Evolutionary conservation across 2,113 vertebrate species (phyloP), one percentile per base, ranked within the genome.

Genomic region (Myodes glareolus): DNA sequence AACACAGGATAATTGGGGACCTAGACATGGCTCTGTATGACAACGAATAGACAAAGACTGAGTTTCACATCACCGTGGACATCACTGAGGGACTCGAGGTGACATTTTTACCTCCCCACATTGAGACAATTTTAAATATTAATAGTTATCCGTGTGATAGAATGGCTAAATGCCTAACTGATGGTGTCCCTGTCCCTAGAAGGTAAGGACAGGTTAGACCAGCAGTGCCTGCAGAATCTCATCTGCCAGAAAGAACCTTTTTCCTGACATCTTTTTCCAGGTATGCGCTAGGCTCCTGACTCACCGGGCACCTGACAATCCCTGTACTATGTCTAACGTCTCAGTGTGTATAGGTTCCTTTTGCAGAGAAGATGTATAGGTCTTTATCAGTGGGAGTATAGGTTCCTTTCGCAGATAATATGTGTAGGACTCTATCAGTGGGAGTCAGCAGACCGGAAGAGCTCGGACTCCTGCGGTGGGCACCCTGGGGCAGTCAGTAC

Each of bases 1-100:
- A 50, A 36, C 7, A 7, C 13, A 4, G 47, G 0, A 0, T 58
- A 58, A 7, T 0, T 4, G 4, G 73, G 77, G 10, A 45, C n/a
- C 65, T 36, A 9, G 0, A 0, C 0, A 1, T 25, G 19, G 8
- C 45, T 89, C 61, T 11, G 0, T 27, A 16, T 42, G 58, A 58
- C 50, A 1, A 1, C 4, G 21, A n/a, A 19, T 1, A 11, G 5
- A 0, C 7, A n/a, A 33, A n/a, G 29, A 81, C 52, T 25, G 5
- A 39, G 5, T 36, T 67, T 23, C 31, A 31, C 16, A 0, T 29
- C 3, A 0, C n/a, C 10, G 11, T 63, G 14, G 17, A 4, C 6
- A 23, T 55, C 45, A 42, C 19, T n/a, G 36, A 42, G 19, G 21
- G 13, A 58, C 27, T 68, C 1, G 0, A 45, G 25, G 19, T 61